A percentile compares a stretch with the other conserved stretches of the same genome.
Conservation (phyloP, 2,113 vertebrate genomes). For the Nymphicus hollandicus region DNA sequence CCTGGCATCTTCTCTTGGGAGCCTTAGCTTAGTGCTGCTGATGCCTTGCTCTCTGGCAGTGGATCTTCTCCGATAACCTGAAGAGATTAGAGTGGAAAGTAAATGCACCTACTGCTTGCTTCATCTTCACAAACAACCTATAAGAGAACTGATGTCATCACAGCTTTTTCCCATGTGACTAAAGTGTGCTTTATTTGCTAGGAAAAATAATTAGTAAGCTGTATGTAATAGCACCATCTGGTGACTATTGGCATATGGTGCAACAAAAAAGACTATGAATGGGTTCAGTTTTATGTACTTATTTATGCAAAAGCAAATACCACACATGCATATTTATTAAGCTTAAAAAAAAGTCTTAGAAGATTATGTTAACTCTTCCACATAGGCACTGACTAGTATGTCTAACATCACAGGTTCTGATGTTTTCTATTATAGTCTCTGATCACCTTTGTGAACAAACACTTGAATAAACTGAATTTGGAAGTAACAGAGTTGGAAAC, state of each 20-base stretch:
- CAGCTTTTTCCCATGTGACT: neutral
- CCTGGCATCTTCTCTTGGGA: neutral
- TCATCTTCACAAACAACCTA: neutral
- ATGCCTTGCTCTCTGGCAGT: neutral
- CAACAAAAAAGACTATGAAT: neutral
- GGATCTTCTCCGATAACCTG: neutral
- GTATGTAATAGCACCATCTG: slow-evolving; percentile 49
- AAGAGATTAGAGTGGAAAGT: neutral
- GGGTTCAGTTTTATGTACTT: neutral
- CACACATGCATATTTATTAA: neutral
- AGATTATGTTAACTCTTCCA: neutral
- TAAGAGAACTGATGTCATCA: neutral
- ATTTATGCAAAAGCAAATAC: neutral
- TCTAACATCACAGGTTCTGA: neutral
- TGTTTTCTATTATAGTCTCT: slow-evolving; percentile 73
- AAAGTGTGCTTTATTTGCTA: neutral
- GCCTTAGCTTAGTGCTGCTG: neutral
- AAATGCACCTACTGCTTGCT: neutral
- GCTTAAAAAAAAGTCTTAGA: neutral
- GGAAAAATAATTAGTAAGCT: neutral
- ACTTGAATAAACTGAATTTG: slow-evolving; percentile 87
- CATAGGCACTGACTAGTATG: neutral
- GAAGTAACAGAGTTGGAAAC: slow-evolving; percentile 86
- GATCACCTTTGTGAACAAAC: slow-evolving; percentile 89
- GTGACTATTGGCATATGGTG: neutral